A percentile compares a stretch with the other conserved stretches of the same genome.
These are phyloP conservation scores for Chinchilla lanigera DNA, from an alignment of 2,113 vertebrate genomes.

Conservation along the genomic window DNA sequence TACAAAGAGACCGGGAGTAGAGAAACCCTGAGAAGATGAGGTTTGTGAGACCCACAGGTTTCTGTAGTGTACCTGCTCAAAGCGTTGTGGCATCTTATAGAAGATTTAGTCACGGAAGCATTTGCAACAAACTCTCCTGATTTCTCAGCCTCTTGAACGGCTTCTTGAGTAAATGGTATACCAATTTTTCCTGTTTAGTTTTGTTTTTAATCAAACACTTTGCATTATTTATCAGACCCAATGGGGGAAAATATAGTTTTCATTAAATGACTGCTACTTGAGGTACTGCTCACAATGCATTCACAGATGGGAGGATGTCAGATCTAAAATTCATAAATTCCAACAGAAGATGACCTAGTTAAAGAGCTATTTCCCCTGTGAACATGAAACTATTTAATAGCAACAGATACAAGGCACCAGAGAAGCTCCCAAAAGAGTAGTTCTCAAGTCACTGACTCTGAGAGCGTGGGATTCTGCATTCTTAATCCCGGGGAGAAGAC, in stretches of 20 bases:
- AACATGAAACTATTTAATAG: neutral
- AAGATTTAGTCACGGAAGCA: no score
- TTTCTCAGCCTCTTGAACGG: neutral
- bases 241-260: neutral
- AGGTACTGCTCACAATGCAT: neutral
- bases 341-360: neutral
- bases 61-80: neutral
- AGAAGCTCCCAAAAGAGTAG: neutral
- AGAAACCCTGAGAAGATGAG: neutral
- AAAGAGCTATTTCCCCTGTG: neutral
- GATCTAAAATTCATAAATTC: neutral
- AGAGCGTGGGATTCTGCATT: accelerated
- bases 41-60: no score
- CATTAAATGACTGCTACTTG: neutral
- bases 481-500: neutral
- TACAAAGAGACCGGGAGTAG: accelerated
- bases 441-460: no score
- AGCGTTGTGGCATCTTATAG: no score
- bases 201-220: neutral
- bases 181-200: neutral
- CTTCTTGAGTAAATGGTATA: neutral
- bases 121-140: no score
- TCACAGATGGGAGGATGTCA: neutral
- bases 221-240: neutral
- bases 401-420: neutral